A percentile compares a stretch with the other conserved stretches of the same genome.
These are phyloP conservation scores for Setophaga coronata DNA, from an alignment of 2,113 vertebrate species.

Conservation along the genomic window DNA sequence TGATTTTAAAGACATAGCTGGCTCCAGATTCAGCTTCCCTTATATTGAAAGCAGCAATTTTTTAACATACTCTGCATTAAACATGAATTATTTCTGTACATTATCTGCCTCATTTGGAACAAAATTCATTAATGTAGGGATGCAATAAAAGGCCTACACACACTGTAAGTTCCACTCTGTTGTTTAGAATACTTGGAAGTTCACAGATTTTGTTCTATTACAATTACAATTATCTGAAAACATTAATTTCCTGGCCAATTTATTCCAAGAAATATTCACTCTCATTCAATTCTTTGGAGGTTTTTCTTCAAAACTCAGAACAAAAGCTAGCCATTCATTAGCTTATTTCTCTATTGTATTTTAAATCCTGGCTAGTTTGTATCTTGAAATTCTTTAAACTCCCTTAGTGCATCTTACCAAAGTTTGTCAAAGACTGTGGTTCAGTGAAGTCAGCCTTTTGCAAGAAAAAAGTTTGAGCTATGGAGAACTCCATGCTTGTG, in stretches of 20 bases:
- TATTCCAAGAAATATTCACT: not conserved
- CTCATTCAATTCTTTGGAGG: not conserved
- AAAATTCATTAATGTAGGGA: not conserved
- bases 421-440: not conserved
- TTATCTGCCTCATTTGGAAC: not conserved
- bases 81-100: not conserved
- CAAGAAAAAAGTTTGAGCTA: not conserved
- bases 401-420: not conserved
- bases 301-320: not conserved
- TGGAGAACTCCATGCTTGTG: not conserved
- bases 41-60: not conserved
- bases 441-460: not conserved
- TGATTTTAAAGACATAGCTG: not conserved
- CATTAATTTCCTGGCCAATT: not conserved
- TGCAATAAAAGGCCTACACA: fast-evolving
- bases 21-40: not conserved
- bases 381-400: not conserved
- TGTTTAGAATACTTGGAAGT: not conserved
- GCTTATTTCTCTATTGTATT: not conserved
- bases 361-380: not conserved
- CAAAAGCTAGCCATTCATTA: not conserved
- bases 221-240: not conserved
- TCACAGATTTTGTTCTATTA: not conserved
- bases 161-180: not conserved
- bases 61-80: not conserved